A percentile compares a stretch with the other conserved stretches of the same genome.
Conservation (phyloP, 2,113 vertebrate species). For the Antechinus stuartii region DNA sequence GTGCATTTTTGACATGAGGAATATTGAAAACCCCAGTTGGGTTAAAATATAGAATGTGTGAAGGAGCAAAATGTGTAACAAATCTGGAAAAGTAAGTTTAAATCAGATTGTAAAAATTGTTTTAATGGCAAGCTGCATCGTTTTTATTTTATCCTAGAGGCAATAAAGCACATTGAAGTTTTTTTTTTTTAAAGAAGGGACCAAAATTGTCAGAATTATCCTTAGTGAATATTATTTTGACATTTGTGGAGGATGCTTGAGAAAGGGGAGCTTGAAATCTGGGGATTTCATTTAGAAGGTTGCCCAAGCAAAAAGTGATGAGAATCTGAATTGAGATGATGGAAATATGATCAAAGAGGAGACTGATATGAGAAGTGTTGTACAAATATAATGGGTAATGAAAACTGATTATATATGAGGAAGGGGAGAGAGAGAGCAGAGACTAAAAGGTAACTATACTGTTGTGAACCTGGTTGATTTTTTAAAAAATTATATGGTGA, state of each 20-base stretch:
- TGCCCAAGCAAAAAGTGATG: neutral
- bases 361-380: neutral
- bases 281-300: neutral
- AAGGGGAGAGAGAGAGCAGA: neutral
- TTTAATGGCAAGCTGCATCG: neutral
- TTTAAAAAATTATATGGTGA: neutral
- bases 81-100: neutral
- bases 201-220: neutral
- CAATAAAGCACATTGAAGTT: neutral
- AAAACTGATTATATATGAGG: neutral
- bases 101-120: neutral
- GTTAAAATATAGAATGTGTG: neutral
- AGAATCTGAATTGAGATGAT: neutral
- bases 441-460: neutral
- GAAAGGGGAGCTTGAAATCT: neutral
- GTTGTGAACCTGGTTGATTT: neutral
- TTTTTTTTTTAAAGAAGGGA: neutral
- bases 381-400: neutral
- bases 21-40: neutral
- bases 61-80: neutral
- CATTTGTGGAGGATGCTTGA: neutral
- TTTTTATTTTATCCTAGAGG: neutral
- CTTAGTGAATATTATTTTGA: neutral
- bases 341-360: neutral
- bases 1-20: neutral